A percentile compares a stretch with the other conserved stretches of the same genome.
These are phyloP conservation scores for Callyntrura sp. DNA, from an alignment of 2,888 invertebrate species.

Conservation along the genomic window DNA sequence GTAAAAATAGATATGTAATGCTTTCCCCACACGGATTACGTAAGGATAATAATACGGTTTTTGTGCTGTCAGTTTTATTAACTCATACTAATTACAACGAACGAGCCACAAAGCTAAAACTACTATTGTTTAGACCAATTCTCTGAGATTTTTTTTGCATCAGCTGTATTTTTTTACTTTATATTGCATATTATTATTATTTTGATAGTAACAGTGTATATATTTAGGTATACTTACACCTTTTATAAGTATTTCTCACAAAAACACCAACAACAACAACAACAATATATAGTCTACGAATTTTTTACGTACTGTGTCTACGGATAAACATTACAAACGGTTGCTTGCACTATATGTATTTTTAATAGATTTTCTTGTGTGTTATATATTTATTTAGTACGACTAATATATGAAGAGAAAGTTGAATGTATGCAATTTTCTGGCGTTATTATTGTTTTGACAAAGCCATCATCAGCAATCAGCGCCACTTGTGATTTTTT, in stretches of 20 bases:
- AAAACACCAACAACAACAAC: slow-evolving; percentile 70
- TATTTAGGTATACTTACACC: slow-evolving; percentile 43
- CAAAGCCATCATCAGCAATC: slow-evolving; percentile 11
- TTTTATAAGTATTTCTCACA: slow-evolving; percentile 73
- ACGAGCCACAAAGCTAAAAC: slow-evolving; percentile 74
- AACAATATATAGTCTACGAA: slow-evolving; percentile 42
- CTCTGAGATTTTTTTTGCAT: slow-evolving; percentile 42
- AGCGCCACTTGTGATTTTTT: slow-evolving; percentile 7
- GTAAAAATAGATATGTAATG: slow-evolving; percentile 31
- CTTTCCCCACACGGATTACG: slow-evolving; percentile 63
- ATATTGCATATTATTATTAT: slow-evolving; percentile 64
- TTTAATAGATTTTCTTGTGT: slow-evolving; percentile 34
- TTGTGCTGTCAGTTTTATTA: slow-evolving; percentile 79
- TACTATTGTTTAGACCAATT: slow-evolving; percentile 72
- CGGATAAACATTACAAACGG: slow-evolving; percentile 37
- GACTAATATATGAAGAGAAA: slow-evolving; percentile 23
- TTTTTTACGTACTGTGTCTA: slow-evolving; percentile 40
- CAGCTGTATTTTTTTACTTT: slow-evolving; percentile 34
- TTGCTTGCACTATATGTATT: slow-evolving; percentile 30
- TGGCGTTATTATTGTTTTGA: slow-evolving; percentile 5
- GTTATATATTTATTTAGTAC: neutral
- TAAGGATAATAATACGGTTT: slow-evolving; percentile 48
- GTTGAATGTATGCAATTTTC: neutral
- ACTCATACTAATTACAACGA: slow-evolving; percentile 77
- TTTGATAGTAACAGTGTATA: slow-evolving; percentile 60